A percentile compares a stretch with the other conserved stretches of the same genome.
These are phyloP conservation scores for Heliangelus exortis DNA, from an alignment of 2,797 vertebrate genomes.

Conservation along the genomic window DNA sequence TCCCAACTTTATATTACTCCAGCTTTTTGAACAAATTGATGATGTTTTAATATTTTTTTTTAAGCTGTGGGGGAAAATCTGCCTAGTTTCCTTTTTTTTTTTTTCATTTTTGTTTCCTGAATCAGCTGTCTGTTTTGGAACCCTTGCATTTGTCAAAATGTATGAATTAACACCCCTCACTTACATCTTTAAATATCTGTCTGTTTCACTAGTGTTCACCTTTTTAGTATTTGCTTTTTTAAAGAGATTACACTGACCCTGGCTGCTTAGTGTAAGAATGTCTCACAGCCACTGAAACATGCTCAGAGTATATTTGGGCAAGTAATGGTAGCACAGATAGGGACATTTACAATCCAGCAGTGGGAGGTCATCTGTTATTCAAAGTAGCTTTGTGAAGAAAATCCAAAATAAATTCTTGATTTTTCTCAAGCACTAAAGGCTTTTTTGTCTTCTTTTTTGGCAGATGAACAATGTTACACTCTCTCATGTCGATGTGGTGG, in stretches of 20 bases:
- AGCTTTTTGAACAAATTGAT: background rate
- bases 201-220: background rate
- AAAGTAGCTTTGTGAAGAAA: background rate
- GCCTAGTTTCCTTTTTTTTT: background rate
- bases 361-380: background rate
- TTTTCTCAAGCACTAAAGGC: background rate
- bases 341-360: background rate
- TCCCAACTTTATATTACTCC: background rate
- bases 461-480: conserved; percentile 77
- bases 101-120: background rate
- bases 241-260: background rate
- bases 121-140: background rate
- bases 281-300: background rate
- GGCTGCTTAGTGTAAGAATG: background rate
- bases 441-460: conserved; percentile 29
- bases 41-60: background rate
- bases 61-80: background rate
- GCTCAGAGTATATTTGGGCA: background rate
- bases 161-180: background rate
- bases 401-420: background rate
- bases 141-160: background rate
- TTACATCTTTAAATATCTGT: background rate
- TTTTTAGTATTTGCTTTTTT: background rate
- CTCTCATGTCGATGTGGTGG: conserved; percentile 81
- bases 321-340: background rate